Base-by-base conservation (phyloP, 2,113 vertebrate genomes). In the Lophochroa leadbeateri region DNA sequence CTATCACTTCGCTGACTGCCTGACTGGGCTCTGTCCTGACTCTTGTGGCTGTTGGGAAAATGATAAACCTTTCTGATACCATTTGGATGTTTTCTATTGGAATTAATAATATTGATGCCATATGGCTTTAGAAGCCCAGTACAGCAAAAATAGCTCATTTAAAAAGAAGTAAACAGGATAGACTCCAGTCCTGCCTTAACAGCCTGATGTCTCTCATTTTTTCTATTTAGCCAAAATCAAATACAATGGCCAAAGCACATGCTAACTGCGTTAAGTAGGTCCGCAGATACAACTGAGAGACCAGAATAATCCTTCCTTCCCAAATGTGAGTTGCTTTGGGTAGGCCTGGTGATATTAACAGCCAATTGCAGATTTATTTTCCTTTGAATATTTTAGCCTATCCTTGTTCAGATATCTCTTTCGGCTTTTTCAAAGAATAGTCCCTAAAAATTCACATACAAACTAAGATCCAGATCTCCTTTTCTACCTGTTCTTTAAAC, bases 231-330 rank as follows among this genome's bases (percentile, higher is more conserved):
- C 14, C 13, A 69, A 74, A 67, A 91, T 17, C 23, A 81, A 67
- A 44, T 6, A 6, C 35, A 70, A 4, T 9, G 14, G 16, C 23
- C 53, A 75, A 61, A 77, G 13, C 1, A 1, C 2, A 0, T 64
- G 37, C 31, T 71, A 79, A 31, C 9, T 60, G 31, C 21, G 37
- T 3, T 17, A 33, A 65, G 27, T 5, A 65, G 29, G 29, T 64
- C 52, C 24, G 11, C 28, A 64, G 49, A 17, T n/a, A 53, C 3
- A 49, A 2, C 29, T 61, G 72, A 44, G 60, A 75, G 13, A 33
- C 21, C 71, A 46, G 46, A 81, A 49, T 18, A 84, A 63, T 3
- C 10, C 24, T 69, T 76, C 29, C 41, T 81, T 91, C 57, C 13
- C 55, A 70, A 84, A 87, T 31, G 5, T 2, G 1, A 68, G 29